Percentiles rank a stretch among this genome's conserved stretches.
Conservation (phyloP, 2,797 vertebrate species). For the Simalia tracyae region DNA sequence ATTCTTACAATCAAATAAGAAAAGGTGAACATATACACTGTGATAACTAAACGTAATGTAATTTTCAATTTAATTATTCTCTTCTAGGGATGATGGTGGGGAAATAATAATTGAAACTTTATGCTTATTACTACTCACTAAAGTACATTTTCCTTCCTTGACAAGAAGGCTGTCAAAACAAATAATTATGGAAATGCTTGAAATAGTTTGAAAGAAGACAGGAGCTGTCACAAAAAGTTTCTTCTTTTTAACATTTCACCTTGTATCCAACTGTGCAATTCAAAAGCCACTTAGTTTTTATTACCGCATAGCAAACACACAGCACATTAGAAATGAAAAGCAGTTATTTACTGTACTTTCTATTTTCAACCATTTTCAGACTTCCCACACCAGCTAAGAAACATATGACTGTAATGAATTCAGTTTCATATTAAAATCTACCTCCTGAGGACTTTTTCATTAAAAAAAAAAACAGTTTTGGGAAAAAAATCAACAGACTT, state of each 20-base stretch:
- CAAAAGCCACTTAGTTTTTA: conserved; percentile 57
- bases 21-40: conserved; percentile 30
- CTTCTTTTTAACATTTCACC: conserved; percentile 57
- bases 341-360: conserved; percentile 41
- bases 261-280: conserved; percentile 57
- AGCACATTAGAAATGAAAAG: conserved; percentile 50
- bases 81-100: conserved; percentile 4
- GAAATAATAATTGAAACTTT: conserved; percentile 54
- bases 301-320: conserved; percentile 47
- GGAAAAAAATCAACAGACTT: background rate
- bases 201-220: conserved; percentile 63
- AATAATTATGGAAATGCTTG: conserved; percentile 63
- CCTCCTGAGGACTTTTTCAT: background rate
- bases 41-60: conserved; percentile 44
- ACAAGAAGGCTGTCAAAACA: conserved; percentile 66
- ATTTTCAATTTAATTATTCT: conserved; percentile 58
- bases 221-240: conserved; percentile 54
- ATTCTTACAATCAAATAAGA: conserved; percentile 47
- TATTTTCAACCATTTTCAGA: conserved; percentile 46
- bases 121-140: conserved; percentile 54
- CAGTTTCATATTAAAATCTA: conserved; percentile 22
- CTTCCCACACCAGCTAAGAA: conserved; percentile 47
- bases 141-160: conserved; percentile 55
- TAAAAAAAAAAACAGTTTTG: background rate
- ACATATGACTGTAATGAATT: conserved; percentile 16